Evolutionary conservation across 2,797 vertebrate genomes (phyloP).

Genomic region (Gorsachius magnificus): DNA sequence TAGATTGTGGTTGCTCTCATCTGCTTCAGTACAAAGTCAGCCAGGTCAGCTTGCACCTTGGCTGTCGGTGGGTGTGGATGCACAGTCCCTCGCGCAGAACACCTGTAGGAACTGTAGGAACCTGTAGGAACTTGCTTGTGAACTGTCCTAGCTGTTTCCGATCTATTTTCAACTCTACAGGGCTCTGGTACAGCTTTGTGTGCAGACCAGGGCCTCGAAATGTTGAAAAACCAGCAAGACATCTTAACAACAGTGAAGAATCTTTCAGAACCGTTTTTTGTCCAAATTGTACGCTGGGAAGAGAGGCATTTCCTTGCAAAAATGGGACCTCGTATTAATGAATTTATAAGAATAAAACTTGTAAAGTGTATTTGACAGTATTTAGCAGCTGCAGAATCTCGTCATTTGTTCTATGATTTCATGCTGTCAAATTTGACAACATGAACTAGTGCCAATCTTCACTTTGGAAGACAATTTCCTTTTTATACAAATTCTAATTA

Average conservation of each 20-base stretch:
- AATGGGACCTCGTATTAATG: not conserved
- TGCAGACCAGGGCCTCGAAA: not conserved
- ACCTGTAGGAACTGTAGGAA: not conserved
- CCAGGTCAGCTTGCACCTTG: not conserved
- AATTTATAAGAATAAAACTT: constrained; percentile 43
- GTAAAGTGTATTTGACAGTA: constrained; percentile 46
- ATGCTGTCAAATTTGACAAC: constrained; percentile 63
- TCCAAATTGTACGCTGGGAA: not conserved
- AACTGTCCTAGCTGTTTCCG: not conserved
- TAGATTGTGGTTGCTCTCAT: not conserved
- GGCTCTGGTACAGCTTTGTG: not conserved
- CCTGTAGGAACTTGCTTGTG: not conserved
- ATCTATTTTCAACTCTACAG: not conserved
- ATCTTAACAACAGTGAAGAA: not conserved
- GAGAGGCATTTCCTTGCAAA: not conserved
- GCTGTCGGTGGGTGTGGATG: fast-evolving
- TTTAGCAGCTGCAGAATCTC: constrained; percentile 55
- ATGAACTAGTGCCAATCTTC: constrained; percentile 38
- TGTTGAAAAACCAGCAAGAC: not conserved
- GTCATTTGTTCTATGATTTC: constrained; percentile 40
- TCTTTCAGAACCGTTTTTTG: not conserved
- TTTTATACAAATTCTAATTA: constrained; percentile 58
- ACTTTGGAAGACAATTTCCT: constrained; percentile 53
- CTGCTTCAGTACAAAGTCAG: not conserved
- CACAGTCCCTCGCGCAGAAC: not conserved